A percentile compares a stretch with the other conserved stretches of the same genome.
phyloP scores from a whole-genome alignment of 2,888 invertebrate species.

The Lasioglossum pauxillum region DNA sequence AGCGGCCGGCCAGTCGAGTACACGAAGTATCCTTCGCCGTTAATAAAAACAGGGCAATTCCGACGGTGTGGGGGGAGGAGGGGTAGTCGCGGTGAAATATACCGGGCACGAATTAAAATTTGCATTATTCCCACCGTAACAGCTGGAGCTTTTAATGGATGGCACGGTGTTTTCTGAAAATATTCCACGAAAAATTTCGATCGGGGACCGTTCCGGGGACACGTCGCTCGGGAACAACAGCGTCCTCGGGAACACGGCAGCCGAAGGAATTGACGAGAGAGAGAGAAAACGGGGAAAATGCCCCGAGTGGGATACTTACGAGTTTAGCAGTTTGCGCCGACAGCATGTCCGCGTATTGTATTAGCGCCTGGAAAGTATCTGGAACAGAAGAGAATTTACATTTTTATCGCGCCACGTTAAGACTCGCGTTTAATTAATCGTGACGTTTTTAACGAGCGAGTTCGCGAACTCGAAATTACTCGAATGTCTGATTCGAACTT shows the following conservation, averaged over 20 bases:
- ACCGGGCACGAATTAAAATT: constrained; percentile 45
- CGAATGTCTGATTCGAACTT: neutral
- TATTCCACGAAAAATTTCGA: constrained; percentile 62
- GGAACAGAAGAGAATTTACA: constrained; percentile 83
- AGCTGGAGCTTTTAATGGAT: constrained; percentile 48
- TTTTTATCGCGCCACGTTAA: neutral
- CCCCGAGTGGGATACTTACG: constrained; percentile 86
- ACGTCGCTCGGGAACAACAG: neutral
- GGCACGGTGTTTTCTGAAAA: constrained; percentile 35
- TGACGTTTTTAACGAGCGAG: neutral
- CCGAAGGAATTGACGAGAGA: neutral
- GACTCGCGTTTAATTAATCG: neutral
- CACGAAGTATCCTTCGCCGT: constrained; percentile 8
- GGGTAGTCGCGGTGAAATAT: constrained; percentile 11
- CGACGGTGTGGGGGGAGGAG: neutral
- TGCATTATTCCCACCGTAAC: constrained; percentile 43
- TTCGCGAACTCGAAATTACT: neutral
- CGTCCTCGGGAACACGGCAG: neutral
- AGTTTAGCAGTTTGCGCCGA: constrained; percentile 98
- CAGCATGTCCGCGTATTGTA: constrained; percentile 98
- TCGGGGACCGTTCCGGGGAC: constrained; percentile 16
- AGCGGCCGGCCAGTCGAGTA: neutral
- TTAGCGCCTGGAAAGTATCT: constrained; percentile 99
- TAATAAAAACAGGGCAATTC: constrained; percentile 23
- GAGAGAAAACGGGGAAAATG: neutral